These are phyloP conservation scores for Elaphurus davidianus DNA, from an alignment of 2,113 vertebrate species.

Conservation along the genomic window DNA sequence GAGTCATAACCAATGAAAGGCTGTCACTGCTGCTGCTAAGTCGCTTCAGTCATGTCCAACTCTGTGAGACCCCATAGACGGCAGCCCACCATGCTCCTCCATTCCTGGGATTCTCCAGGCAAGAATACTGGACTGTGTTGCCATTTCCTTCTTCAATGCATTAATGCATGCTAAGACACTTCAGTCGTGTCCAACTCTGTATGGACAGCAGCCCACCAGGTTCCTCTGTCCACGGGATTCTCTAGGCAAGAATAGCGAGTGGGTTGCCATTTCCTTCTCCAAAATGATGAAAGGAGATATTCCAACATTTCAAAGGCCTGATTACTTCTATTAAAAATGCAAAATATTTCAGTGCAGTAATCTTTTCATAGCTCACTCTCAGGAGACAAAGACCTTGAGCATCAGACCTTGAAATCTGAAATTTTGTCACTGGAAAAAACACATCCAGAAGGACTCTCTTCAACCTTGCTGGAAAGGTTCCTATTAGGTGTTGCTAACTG, in stretches of 20 bases:
- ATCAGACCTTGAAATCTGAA: not conserved
- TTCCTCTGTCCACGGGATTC: not conserved
- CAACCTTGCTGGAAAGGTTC: not conserved
- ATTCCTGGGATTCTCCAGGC: not conserved
- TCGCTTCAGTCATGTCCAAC: not conserved
- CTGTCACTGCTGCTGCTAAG: not conserved
- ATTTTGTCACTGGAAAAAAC: not conserved
- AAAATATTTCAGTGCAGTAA: not conserved
- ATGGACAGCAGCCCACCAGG: not conserved
- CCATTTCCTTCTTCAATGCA: not conserved
- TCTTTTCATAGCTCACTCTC: not conserved
- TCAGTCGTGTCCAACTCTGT: not conserved
- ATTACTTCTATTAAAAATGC: not conserved
- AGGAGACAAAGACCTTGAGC: not conserved
- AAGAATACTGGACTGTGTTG: not conserved
- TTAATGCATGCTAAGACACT: not conserved
- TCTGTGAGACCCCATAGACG: not conserved
- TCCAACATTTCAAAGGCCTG: not conserved
- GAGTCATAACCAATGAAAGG: not conserved
- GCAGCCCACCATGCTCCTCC: not conserved
- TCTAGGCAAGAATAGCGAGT: not conserved
- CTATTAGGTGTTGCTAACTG: not conserved
- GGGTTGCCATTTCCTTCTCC: not conserved
- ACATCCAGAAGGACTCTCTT: not conserved
- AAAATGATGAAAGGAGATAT: not conserved